These are phyloP conservation scores for Zhengitettix transpicula DNA, from an alignment of 2,888 invertebrate species.

Conservation along the genomic window DNA sequence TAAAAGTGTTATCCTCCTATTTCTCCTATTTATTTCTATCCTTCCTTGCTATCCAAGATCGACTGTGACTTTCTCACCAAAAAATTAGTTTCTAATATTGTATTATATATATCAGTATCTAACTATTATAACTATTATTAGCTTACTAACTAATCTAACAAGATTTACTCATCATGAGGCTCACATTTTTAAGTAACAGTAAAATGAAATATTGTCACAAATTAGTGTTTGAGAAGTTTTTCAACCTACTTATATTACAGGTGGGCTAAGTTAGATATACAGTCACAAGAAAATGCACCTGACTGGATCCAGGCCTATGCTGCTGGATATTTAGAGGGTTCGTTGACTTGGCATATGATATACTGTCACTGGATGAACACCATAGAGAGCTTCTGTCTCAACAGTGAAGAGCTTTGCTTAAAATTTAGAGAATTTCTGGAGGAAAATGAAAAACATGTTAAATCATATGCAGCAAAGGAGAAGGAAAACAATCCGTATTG, in stretches of 20 bases:
- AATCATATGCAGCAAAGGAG: constrained; percentile 33
- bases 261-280: constrained; percentile 67
- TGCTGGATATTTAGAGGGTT: constrained; percentile 72
- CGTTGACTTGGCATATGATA: constrained; percentile 63
- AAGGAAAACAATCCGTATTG: constrained; percentile 49
- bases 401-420: constrained; percentile 42
- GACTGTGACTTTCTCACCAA: no score
- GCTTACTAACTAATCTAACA: no score
- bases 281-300: constrained; percentile 52
- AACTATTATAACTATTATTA: no score
- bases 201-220: no score
- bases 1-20: no score
- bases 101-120: no score
- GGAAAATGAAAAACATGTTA: constrained; percentile 43
- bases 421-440: constrained; percentile 45
- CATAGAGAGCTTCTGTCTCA: constrained; percentile 32
- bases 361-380: constrained; percentile 65
- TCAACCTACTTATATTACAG: constrained; percentile 27
- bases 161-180: background rate
- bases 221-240: background rate
- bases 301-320: constrained; percentile 73
- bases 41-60: no score
- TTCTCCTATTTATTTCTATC: no score
- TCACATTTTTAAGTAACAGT: background rate
- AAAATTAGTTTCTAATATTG: no score